Evolutionary conservation across 2,888 invertebrate genomes (phyloP).

Genomic region (Eilema caniola): DNA sequence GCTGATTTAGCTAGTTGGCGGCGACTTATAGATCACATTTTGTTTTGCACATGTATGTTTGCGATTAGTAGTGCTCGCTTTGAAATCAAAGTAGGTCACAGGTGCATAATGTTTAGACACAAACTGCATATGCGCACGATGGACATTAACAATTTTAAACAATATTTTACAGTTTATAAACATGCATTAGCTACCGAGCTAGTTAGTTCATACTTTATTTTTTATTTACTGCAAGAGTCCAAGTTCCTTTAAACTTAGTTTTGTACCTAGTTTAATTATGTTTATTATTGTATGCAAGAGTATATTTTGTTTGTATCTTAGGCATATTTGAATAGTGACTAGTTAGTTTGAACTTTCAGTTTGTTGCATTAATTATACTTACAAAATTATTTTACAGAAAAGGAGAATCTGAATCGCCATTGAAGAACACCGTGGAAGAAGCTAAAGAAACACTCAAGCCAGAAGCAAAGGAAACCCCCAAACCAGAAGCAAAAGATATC

Average conservation of each 20-base stretch:
- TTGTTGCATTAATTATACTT: background rate
- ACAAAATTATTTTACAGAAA: slow-evolving; percentile 3
- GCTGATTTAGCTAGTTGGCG: too few species aligned
- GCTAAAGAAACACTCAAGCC: background rate
- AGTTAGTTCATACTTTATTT: background rate
- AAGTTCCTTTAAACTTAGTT: background rate
- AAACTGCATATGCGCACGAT: background rate
- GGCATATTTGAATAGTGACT: background rate
- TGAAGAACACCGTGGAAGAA: background rate
- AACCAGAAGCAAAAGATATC: background rate
- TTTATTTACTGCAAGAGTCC: background rate
- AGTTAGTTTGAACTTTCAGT: background rate
- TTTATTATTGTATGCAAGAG: background rate
- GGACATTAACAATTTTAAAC: too few species aligned
- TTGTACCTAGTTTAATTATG: background rate
- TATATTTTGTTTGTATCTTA: background rate
- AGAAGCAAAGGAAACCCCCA: background rate
- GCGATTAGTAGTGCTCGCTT: too few species aligned
- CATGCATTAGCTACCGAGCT: background rate
- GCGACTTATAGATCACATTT: too few species aligned
- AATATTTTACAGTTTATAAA: background rate
- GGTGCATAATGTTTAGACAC: background rate
- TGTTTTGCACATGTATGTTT: too few species aligned
- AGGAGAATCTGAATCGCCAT: too few species aligned
- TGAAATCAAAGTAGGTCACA: too few species aligned